phyloP scores from a whole-genome alignment of 2,797 vertebrate species.

The Masticophis lateralis region DNA sequence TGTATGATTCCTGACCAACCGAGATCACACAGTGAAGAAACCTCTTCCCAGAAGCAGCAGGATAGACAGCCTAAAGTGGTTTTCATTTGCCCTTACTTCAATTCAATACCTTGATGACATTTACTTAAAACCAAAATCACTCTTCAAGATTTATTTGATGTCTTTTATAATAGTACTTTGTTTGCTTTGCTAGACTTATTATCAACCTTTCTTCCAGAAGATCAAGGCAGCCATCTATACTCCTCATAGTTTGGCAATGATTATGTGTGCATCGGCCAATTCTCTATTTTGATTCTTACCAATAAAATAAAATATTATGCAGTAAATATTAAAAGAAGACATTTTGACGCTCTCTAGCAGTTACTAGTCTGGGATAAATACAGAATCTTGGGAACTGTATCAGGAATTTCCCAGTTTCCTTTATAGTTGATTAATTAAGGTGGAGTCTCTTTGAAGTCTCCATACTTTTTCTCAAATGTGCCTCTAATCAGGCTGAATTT shows the following conservation, averaged over 20 bases:
- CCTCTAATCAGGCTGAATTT: background rate
- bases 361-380: background rate
- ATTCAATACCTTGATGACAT: background rate
- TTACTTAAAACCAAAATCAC: background rate
- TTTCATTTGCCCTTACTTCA: background rate
- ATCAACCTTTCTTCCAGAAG: background rate
- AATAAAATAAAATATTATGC: accelerated
- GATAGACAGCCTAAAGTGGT: background rate
- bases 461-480: background rate
- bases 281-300: background rate
- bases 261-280: background rate
- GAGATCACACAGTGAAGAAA: background rate
- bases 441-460: background rate
- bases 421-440: background rate
- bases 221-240: background rate
- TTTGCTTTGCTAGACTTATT: background rate
- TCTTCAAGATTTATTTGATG: background rate
- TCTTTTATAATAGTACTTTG: background rate
- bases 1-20: background rate
- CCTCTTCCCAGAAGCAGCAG: background rate
- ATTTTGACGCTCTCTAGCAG: background rate
- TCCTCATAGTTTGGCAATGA: background rate
- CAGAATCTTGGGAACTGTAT: background rate
- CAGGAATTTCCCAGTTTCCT: background rate
- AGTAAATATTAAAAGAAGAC: background rate